A percentile compares a stretch with the other conserved stretches of the same genome.
Evolutionary conservation across 2,797 vertebrate species (phyloP).

Genomic region (Gallinago nigripennis): DNA sequence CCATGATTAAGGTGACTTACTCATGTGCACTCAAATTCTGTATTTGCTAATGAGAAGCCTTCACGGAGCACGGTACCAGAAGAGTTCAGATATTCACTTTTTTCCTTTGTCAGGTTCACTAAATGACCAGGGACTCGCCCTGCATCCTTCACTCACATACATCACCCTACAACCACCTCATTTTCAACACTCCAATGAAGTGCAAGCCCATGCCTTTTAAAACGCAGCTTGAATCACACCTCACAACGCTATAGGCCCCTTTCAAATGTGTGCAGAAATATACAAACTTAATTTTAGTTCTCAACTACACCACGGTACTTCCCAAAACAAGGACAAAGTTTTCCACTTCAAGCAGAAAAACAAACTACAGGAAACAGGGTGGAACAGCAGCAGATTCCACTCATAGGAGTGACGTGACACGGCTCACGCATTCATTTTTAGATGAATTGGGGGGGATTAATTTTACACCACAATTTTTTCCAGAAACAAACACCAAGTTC

Average conservation of each 20-base stretch:
- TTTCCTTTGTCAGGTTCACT: not conserved
- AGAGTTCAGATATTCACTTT: not conserved
- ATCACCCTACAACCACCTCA: not conserved
- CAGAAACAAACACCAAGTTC: not conserved
- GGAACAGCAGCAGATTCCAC: conserved; percentile 44
- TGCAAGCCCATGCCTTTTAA: fast-evolving
- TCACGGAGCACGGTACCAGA: not conserved
- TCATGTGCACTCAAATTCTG: too few relatives aligned
- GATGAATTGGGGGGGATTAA: not conserved
- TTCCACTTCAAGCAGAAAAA: conserved; percentile 53
- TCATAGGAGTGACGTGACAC: not conserved
- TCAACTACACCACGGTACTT: not conserved
- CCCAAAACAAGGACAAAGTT: conserved; percentile 48
- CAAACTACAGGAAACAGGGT: conserved; percentile 47
- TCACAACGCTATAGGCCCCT: not conserved
- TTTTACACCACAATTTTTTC: not conserved
- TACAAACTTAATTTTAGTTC: not conserved
- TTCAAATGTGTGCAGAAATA: not conserved
- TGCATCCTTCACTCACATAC: not conserved
- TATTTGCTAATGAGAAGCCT: not conserved
- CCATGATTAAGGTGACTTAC: fast-evolving
- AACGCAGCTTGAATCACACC: not conserved
- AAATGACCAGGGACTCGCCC: not conserved
- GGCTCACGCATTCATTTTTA: conserved; percentile 22
- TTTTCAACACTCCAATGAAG: not conserved